Evolutionary conservation across 2,888 invertebrate genomes (phyloP).

Genomic region (Lasioglossum pauxillum): DNA sequence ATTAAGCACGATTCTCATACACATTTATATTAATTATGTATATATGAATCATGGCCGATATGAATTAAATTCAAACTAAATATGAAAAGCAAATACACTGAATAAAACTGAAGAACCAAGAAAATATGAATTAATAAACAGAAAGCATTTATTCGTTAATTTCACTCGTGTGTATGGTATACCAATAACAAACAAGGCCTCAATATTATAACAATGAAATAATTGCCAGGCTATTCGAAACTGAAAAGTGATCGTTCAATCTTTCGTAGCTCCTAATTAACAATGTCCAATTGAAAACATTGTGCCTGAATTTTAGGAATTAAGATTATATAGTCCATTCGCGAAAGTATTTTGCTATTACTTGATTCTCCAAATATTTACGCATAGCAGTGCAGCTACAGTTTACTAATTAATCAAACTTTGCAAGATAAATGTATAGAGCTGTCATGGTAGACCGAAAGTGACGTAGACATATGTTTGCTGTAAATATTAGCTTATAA

Average conservation of each 20-base stretch:
- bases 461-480: neutral
- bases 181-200: neutral
- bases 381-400: neutral
- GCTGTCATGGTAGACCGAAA: neutral
- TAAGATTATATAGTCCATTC: too few species aligned
- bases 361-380: neutral
- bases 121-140: neutral
- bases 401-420: neutral
- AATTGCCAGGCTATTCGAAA: too few species aligned
- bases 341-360: neutral
- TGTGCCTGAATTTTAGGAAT: neutral
- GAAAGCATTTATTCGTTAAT: neutral
- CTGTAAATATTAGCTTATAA: neutral
- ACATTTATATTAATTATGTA: neutral
- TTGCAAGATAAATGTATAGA: neutral
- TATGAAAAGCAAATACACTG: neutral
- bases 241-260: neutral
- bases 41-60: neutral
- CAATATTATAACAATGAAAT: neutral
- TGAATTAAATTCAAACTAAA: neutral
- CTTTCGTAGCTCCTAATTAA: neutral
- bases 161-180: neutral
- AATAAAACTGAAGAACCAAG: neutral
- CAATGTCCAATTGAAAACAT: neutral
- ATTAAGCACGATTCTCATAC: neutral